A percentile compares a stretch with the other conserved stretches of the same genome.
Evolutionary conservation across 2,113 vertebrate species (phyloP).

Genomic region (Crocuta crocuta): DNA sequence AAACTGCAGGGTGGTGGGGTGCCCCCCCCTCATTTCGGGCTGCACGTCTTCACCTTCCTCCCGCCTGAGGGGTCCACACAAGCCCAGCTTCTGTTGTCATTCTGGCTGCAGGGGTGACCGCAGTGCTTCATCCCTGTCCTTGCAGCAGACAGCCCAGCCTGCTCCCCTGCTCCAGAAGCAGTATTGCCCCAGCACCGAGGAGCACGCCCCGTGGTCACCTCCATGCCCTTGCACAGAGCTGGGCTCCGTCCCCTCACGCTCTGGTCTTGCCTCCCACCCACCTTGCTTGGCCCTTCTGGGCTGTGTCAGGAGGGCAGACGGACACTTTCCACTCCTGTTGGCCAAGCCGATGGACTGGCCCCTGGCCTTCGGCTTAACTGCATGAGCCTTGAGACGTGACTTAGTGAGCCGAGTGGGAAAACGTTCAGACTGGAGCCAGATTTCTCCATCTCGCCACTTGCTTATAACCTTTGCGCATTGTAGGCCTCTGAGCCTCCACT

Average conservation of each 20-base stretch:
- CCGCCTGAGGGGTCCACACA: fast-evolving
- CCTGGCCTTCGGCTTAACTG: neutral
- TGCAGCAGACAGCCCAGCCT: too few relatives aligned
- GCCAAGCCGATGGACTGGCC: neutral
- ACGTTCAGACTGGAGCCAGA: too few relatives aligned
- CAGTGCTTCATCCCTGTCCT: neutral
- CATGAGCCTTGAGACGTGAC: neutral
- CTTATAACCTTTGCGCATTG: neutral
- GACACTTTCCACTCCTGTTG: neutral
- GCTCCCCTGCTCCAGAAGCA: neutral
- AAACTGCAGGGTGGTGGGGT: neutral
- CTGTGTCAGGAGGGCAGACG: fast-evolving
- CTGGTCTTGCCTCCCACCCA: neutral
- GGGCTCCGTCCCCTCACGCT: fast-evolving
- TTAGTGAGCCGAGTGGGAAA: neutral
- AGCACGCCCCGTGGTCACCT: fast-evolving
- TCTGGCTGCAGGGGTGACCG: neutral
- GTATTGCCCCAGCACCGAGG: neutral
- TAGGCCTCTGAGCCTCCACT: neutral
- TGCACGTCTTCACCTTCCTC: neutral
- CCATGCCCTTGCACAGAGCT: fast-evolving
- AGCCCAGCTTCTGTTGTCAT: neutral
- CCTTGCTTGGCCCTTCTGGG: neutral
- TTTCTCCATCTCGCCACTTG: neutral
- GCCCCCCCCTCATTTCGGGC: fast-evolving